phyloP scores from a whole-genome alignment of 2,797 vertebrate species.

The Cossypha dichroa region DNA sequence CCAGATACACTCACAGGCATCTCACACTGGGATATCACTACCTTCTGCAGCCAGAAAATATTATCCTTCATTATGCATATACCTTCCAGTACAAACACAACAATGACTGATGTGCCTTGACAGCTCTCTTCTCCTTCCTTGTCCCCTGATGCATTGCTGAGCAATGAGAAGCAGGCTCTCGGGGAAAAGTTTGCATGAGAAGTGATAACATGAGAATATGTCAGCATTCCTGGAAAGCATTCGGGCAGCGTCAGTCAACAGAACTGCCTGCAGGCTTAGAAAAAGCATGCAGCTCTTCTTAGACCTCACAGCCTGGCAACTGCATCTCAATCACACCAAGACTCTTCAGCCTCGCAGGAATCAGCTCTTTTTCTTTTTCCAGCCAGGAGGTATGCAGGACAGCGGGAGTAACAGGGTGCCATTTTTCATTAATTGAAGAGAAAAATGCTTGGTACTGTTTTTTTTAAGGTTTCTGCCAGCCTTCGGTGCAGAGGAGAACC shows the following conservation, averaged over 20 bases:
- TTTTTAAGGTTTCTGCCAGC: neutral
- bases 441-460: neutral
- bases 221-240: constrained; percentile 53
- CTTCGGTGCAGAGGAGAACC: neutral
- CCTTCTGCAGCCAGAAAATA: constrained; percentile 49
- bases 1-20: neutral
- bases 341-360: neutral
- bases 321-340: neutral
- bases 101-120: constrained; percentile 49
- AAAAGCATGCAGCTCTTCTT: neutral
- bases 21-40: neutral
- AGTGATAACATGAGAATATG: constrained; percentile 59
- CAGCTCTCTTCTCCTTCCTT: constrained; percentile 40
- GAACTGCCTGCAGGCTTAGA: constrained; percentile 45
- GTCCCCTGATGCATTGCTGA: neutral
- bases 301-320: neutral
- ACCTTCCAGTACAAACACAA: constrained; percentile 30
- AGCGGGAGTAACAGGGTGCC: neutral
- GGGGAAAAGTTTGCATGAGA: constrained; percentile 23
- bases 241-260: constrained; percentile 7
- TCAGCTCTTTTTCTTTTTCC: neutral
- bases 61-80: constrained; percentile 41
- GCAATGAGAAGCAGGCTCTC: constrained; percentile 12
- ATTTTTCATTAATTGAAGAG: neutral
- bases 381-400: neutral